Evolutionary conservation across 1,140 invertebrate species (phyloP).

Genomic region (Drosophila athabasca): DNA sequence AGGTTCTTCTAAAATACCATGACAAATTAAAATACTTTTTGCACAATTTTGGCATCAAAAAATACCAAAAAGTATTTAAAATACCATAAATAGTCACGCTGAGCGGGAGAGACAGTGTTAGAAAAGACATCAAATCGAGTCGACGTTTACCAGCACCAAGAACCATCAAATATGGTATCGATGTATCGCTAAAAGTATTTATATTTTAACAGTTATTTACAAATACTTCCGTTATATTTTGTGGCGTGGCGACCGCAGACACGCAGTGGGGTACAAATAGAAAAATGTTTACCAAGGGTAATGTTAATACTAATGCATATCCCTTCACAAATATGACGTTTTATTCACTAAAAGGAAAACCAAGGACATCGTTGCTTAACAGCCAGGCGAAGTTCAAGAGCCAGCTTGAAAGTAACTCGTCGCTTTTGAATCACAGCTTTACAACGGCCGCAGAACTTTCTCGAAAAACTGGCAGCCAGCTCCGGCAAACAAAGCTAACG

Average conservation of each 20-base stretch:
- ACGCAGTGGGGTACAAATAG: too few species aligned
- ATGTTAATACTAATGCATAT: not conserved
- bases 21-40: too few species aligned
- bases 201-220: not conserved
- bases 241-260: too few species aligned
- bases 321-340: not conserved
- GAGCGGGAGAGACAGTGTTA: constrained; percentile 7
- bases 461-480: constrained; percentile 44
- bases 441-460: constrained; percentile 46
- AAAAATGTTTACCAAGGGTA: constrained; percentile 61
- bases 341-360: constrained; percentile 9
- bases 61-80: too few species aligned
- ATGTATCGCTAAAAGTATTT: too few species aligned
- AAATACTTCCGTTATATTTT: constrained; percentile 16
- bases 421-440: constrained; percentile 43
- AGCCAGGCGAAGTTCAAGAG: constrained; percentile 55
- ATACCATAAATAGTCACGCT: too few species aligned
- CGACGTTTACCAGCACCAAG: not conserved
- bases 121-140: constrained; percentile 10
- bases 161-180: not conserved
- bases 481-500: constrained; percentile 63
- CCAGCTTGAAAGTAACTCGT: constrained; percentile 15
- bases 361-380: constrained; percentile 17
- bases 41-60: too few species aligned
- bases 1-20: too few species aligned